Conservation (phyloP, 2,113 vertebrate species). For the Rhinogobius similis region DNA sequence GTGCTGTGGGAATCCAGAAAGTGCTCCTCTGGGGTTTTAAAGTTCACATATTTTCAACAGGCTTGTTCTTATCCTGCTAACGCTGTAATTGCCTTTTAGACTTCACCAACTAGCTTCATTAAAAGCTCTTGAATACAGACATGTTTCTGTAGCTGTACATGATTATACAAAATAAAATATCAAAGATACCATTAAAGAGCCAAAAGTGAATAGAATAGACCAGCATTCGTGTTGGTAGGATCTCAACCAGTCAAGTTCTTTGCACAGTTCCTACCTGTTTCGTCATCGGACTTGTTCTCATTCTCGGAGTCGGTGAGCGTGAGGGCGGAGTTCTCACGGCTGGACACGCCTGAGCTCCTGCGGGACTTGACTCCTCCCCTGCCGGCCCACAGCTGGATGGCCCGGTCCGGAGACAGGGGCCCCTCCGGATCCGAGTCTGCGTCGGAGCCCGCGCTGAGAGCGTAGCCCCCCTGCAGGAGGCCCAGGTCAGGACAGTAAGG, state of each 20-base stretch:
- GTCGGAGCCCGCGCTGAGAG: constrained; percentile 87
- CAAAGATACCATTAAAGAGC: too few relatives aligned
- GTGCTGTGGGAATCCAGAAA: not conserved
- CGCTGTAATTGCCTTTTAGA: not conserved
- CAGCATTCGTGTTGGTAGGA: not conserved
- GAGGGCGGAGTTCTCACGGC: constrained; percentile 90
- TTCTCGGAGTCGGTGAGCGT: constrained; percentile 94
- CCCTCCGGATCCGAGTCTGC: constrained; percentile 91
- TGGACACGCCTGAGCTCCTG: constrained; percentile 90
- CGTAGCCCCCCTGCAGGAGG: constrained; percentile 90
- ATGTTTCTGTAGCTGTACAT: too few relatives aligned
- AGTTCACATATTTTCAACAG: not conserved
- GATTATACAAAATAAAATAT: too few relatives aligned
- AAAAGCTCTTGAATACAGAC: too few relatives aligned
- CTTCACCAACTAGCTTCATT: not conserved
- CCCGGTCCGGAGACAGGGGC: constrained; percentile 90
- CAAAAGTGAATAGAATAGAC: too few relatives aligned
- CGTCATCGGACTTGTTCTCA: constrained; percentile 91
- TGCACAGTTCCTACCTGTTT: constrained; percentile 84
- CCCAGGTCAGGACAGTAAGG: constrained; percentile 90
- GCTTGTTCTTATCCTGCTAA: not conserved
- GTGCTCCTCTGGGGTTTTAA: not conserved
- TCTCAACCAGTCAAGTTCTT: not conserved
- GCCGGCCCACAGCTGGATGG: constrained; percentile 91
- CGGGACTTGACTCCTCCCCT: constrained; percentile 85